These are phyloP conservation scores for Eucriotettix oculatus DNA, from an alignment of 2,888 invertebrate species.

Conservation along the genomic window DNA sequence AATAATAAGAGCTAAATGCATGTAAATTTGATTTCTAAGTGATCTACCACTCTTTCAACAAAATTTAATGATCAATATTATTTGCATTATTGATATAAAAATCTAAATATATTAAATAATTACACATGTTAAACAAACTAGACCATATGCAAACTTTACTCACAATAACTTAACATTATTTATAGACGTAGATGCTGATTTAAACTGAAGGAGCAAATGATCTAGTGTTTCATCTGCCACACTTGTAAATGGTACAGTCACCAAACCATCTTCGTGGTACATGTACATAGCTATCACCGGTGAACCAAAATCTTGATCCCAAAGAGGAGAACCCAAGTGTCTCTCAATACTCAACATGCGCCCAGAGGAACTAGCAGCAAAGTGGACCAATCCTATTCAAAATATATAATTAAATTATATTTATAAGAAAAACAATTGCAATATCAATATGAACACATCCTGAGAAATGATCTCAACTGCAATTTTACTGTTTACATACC, in stretches of 20 bases:
- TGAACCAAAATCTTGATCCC: slow-evolving; percentile 75
- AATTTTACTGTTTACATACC: slow-evolving; percentile 32
- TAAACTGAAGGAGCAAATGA: slow-evolving; percentile 30
- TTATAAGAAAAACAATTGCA: neutral
- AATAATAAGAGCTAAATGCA: too few relatives aligned
- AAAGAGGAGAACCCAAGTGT: slow-evolving; percentile 61
- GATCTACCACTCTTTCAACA: too few relatives aligned
- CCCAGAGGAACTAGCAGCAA: slow-evolving; percentile 80
- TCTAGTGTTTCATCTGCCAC: slow-evolving; percentile 74
- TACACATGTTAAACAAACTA: neutral
- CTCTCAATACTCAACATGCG: slow-evolving; percentile 71
- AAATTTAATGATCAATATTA: too few relatives aligned
- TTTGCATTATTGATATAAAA: too few relatives aligned
- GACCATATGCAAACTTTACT: slow-evolving; percentile 18
- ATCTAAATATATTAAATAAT: too few relatives aligned
- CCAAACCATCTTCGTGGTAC: slow-evolving; percentile 55
- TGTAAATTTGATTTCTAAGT: too few relatives aligned
- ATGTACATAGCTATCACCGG: slow-evolving; percentile 84
- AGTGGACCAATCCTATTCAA: slow-evolving; percentile 61
- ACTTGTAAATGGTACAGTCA: slow-evolving; percentile 75
- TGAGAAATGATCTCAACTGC: neutral
- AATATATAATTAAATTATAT: slow-evolving; percentile 4
- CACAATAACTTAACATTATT: slow-evolving; percentile 33
- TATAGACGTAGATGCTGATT: slow-evolving; percentile 1
- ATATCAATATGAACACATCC: neutral